Conservation (phyloP, 2,797 vertebrate genomes). For the Aselliscus stoliczkanus region DNA sequence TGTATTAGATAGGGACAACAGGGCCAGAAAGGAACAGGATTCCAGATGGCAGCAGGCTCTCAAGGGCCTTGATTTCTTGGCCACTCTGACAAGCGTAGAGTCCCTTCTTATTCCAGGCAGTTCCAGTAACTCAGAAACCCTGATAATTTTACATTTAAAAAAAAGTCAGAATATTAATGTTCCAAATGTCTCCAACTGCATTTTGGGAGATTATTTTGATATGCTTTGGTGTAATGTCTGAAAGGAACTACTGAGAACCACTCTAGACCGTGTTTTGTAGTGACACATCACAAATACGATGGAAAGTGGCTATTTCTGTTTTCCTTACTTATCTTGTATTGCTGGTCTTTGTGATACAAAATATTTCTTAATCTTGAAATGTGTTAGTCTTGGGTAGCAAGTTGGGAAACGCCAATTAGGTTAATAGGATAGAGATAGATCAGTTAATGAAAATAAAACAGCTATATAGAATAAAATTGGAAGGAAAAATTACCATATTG, state of each 20-base stretch:
- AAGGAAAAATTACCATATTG: neutral
- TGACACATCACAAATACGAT: constrained; percentile 40
- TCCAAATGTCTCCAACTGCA: constrained; percentile 29
- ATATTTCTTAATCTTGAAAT: constrained; percentile 52
- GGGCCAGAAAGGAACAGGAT: neutral
- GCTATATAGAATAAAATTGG: neutral
- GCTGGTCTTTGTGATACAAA: constrained; percentile 30
- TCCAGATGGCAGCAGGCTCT: constrained; percentile 34
- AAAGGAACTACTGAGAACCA: constrained; percentile 52
- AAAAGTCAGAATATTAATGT: neutral
- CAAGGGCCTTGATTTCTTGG: neutral
- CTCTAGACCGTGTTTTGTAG: neutral
- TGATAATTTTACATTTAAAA: neutral
- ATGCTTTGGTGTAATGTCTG: constrained; percentile 17
- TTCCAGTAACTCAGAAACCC: neutral
- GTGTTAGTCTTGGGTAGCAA: constrained; percentile 6
- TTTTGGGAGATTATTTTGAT: constrained; percentile 64
- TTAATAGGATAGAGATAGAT: constrained; percentile 48
- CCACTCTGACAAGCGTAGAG: neutral
- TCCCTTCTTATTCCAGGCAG: neutral
- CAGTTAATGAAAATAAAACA: neutral
- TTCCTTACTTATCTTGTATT: constrained; percentile 41
- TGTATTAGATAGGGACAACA: neutral
- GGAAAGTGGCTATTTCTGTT: constrained; percentile 59
- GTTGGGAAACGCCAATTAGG: neutral